phyloP scores from a whole-genome alignment of 2,797 vertebrate species.

The Takifugu ocellatus region DNA sequence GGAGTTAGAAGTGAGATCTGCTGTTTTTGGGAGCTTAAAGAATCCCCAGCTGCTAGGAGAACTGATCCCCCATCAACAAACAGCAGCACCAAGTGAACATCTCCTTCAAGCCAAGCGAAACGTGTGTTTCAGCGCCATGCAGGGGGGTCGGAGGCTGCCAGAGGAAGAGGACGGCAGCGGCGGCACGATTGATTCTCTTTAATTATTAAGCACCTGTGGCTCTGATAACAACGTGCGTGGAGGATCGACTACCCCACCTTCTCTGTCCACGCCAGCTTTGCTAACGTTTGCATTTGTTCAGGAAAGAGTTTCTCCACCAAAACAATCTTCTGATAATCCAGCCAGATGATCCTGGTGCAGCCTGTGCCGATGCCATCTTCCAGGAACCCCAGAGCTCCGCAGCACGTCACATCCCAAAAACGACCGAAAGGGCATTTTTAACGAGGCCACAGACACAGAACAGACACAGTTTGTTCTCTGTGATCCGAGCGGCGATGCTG shows the following conservation, averaged over 20 bases:
- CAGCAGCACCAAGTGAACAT: conserved; percentile 5
- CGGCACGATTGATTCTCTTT: no score
- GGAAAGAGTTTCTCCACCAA: conserved; percentile 3
- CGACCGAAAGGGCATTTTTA: conserved; percentile 10
- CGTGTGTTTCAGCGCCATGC: neutral
- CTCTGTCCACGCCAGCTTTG: conserved; percentile 2
- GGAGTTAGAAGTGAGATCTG: conserved; percentile 9
- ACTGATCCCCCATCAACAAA: conserved; percentile 44
- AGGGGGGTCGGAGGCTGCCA: conserved; percentile 11
- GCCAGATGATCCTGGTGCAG: neutral
- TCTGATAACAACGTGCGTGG: neutral
- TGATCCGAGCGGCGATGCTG: conserved; percentile 9
- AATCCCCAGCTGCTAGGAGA: conserved; percentile 30
- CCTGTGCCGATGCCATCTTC: conserved; percentile 2
- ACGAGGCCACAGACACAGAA: conserved; percentile 11
- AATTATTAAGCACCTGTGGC: neutral
- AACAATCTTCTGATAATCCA: neutral
- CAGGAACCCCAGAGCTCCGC: conserved; percentile 7
- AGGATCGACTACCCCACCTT: neutral
- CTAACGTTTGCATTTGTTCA: conserved; percentile 20
- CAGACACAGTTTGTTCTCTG: conserved; percentile 20
- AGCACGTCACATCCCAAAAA: conserved; percentile 39
- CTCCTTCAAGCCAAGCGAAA: conserved; percentile 26
- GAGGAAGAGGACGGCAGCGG: neutral
- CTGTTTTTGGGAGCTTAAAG: conserved; percentile 14